Percentiles rank a stretch among this genome's conserved stretches.
Evolutionary conservation across 1,140 invertebrate species (phyloP).

Genomic region (Antheraea pernyi): DNA sequence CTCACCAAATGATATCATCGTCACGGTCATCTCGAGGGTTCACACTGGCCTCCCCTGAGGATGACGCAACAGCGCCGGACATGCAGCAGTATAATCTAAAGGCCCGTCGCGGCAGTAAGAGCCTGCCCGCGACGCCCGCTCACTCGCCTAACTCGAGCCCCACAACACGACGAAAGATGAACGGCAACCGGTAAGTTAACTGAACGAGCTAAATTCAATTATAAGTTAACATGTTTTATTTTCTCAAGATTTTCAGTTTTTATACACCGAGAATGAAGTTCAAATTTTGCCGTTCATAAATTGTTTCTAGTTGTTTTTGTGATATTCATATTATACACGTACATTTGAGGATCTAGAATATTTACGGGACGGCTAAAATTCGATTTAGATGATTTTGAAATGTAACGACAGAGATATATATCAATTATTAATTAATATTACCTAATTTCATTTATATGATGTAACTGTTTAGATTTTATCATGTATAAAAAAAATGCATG

Average conservation of each 20-base stretch:
- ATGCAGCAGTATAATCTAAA: conserved; percentile 52
- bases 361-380: too few relatives aligned
- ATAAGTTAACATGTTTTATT: not conserved
- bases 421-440: too few relatives aligned
- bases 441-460: too few relatives aligned
- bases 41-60: conserved; percentile 61
- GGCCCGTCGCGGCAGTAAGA: conserved; percentile 82
- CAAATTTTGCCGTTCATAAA: too few relatives aligned
- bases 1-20: conserved; percentile 84
- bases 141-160: conserved; percentile 82
- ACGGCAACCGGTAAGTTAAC: conserved; percentile 58
- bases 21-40: conserved; percentile 57
- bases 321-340: not conserved
- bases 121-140: conserved; percentile 84
- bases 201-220: too few relatives aligned
- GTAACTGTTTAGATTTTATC: too few relatives aligned
- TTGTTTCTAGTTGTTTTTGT: not conserved
- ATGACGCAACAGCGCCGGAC: conserved; percentile 31
- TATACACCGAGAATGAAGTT: too few relatives aligned
- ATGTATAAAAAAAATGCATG: too few relatives aligned
- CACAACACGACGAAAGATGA: conserved; percentile 69
- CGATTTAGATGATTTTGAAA: too few relatives aligned
- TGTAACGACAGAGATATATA: too few relatives aligned
- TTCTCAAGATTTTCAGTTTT: too few relatives aligned
- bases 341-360: not conserved